Evolutionary conservation across 2,888 invertebrate genomes (phyloP), one percentile per base, ranked within the genome.

Genomic region (Xestia xanthographa): DNA sequence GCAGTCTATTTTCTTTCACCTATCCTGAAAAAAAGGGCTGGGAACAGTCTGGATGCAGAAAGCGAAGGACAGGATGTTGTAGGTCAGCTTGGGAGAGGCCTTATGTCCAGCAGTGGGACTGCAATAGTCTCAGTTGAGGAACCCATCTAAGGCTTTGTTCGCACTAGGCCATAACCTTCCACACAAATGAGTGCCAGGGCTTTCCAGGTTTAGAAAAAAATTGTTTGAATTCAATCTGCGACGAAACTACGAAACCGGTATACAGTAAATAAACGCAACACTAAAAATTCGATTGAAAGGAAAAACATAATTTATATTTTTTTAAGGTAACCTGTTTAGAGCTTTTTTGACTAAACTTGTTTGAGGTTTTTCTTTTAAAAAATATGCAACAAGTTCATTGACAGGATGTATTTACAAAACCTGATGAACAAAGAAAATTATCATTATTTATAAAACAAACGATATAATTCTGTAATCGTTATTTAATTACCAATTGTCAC

Each of bases 401-500:
- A 26, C 22, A 50, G n/a, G 20, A 38, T 17, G 17, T 2, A 38
- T 66, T 17, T n/a, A 75, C 0, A 38, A 12, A 29, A 58, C 34
- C 29, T 34, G n/a, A 43, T 43, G 0, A 41, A 74, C 3, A 53
- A n/a, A 48, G 1, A 50, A n/a, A 62, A 34, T 12, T n/a, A 34
- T 11, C 2, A 29, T n/a, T n/a, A 48, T 20, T 5, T 56, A 26
- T 17, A 20, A 41, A 17, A 8, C 2, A 68, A 58, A 60, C 26
- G 5, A 20, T 34, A 12, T n/a, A 43, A 45, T 56, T 34, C 5
- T 48, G 0, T n/a, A 34, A 50, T 75, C 5, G 8, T 38, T 45
- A 45, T 63, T 53, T 63, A 34, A 38, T 75, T 14, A 63, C 22
- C 22, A 34, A 26, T 63, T 63, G 20, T 73, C 17, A 56, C 26